Evolutionary conservation across 2,113 vertebrate genomes (phyloP).

Genomic region (Cercocebus atys): DNA sequence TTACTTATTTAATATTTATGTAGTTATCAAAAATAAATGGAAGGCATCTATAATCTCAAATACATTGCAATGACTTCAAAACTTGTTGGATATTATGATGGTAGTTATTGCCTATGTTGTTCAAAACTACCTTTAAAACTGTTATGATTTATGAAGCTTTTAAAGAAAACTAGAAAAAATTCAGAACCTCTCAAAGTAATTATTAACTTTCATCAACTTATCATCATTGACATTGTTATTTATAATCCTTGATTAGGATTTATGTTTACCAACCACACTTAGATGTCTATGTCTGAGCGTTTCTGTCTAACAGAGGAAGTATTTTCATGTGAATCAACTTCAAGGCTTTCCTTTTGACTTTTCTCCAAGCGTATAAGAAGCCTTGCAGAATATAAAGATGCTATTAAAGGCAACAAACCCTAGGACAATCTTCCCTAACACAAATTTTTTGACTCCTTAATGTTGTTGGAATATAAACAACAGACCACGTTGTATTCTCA

Average conservation of each 20-base stretch:
- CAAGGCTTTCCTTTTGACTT: background rate
- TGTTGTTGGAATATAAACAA: background rate
- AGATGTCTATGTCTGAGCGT: background rate
- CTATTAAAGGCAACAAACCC: background rate
- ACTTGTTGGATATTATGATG: background rate
- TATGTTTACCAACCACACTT: background rate
- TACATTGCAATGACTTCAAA: background rate
- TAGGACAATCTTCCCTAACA: background rate
- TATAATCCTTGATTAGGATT: background rate
- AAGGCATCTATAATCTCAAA: background rate
- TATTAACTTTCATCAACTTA: background rate
- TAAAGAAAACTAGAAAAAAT: background rate
- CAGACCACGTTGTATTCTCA: background rate
- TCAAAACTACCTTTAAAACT: background rate
- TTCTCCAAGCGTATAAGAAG: background rate
- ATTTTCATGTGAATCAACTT: background rate
- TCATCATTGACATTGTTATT: background rate
- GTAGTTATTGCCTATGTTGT: background rate
- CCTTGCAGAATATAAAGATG: rapidly evolving
- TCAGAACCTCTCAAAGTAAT: background rate
- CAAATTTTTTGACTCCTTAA: background rate
- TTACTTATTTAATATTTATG: background rate
- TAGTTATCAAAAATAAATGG: background rate
- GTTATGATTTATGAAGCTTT: background rate
- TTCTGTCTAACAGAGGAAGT: background rate